Conservation (phyloP, 2,888 invertebrate species). For the Limnephilus rhombicus region DNA sequence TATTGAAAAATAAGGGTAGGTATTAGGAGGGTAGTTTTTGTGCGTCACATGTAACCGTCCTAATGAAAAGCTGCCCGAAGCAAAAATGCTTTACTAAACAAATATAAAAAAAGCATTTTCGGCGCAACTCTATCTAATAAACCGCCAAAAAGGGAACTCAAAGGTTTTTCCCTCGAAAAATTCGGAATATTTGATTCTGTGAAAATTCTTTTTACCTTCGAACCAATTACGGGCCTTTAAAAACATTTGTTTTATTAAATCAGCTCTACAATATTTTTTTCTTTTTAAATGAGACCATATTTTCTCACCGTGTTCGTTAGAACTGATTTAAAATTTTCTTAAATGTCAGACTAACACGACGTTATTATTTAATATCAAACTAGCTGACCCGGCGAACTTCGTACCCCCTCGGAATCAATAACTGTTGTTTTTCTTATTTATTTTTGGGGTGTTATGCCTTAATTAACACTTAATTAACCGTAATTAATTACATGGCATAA, state of each 20-base stretch:
- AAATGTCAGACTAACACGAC: background rate
- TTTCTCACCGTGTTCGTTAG: background rate
- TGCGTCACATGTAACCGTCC: constrained; percentile 13
- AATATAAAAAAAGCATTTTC: constrained; percentile 20
- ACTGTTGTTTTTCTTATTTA: no score
- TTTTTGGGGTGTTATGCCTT: no score
- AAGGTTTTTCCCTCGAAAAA: background rate
- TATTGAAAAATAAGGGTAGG: constrained; percentile 27
- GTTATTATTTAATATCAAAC: background rate
- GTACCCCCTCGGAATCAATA: no score
- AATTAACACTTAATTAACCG: no score
- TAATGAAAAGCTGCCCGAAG: constrained; percentile 37
- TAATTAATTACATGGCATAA: no score
- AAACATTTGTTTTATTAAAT: background rate
- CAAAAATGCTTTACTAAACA: constrained; percentile 25
- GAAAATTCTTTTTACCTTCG: background rate
- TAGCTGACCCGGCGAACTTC: no score
- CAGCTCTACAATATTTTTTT: background rate
- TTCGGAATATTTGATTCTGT: background rate
- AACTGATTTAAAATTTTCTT: background rate
- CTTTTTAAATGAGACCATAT: background rate
- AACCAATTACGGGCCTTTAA: background rate
- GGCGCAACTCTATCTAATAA: constrained; percentile 19
- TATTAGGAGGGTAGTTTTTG: background rate
- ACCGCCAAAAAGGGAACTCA: background rate